These are phyloP conservation scores for Gadopsis marmoratus DNA, from an alignment of 2,797 vertebrate genomes.

Conservation along the genomic window DNA sequence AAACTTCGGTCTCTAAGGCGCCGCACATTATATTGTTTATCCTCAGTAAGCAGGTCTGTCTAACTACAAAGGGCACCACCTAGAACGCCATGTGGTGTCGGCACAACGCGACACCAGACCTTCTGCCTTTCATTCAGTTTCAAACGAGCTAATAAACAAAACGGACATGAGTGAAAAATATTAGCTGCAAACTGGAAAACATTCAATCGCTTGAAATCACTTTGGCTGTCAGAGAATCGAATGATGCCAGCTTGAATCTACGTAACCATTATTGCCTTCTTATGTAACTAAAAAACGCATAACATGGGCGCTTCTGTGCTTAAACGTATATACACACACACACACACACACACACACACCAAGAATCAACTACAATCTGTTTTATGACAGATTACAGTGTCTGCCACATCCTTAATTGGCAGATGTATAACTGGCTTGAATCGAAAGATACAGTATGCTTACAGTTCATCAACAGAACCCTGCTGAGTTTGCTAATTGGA, in stretches of 20 bases:
- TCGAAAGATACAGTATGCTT: background rate
- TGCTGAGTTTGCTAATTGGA: constrained; percentile 31
- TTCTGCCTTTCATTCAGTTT: background rate
- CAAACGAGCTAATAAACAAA: background rate
- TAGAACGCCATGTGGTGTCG: background rate
- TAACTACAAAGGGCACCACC: constrained; percentile 5
- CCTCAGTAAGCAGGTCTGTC: too few species aligned
- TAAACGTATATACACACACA: background rate
- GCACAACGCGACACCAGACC: background rate
- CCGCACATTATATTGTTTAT: constrained; percentile 15
- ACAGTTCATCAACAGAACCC: constrained; percentile 9
- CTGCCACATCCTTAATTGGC: background rate
- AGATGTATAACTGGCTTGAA: constrained; percentile 14
- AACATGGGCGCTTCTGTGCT: background rate
- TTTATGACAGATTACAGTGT: background rate
- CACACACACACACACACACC: background rate
- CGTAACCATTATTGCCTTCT: background rate
- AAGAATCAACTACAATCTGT: background rate
- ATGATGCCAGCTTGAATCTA: background rate
- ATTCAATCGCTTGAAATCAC: background rate
- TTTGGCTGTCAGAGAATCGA: background rate
- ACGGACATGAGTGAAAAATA: background rate
- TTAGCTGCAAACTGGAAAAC: background rate
- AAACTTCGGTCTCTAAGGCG: constrained; percentile 42
- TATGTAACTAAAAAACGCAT: background rate